Base-by-base conservation (phyloP, 2,888 invertebrate species). In the Mythimna impura region DNA sequence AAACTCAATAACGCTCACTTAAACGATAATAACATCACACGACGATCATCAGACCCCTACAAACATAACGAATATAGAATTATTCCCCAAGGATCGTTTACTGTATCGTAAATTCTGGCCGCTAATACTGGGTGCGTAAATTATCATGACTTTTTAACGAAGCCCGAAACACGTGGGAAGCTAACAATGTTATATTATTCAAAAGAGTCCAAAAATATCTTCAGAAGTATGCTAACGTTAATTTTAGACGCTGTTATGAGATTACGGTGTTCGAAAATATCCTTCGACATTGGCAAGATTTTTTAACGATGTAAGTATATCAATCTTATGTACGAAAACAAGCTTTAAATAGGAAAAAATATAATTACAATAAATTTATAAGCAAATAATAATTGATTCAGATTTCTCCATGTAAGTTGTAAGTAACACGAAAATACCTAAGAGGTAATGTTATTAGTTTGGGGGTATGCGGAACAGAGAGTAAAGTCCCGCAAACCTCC, bases 71-170 rank as follows among this genome's bases (percentile, higher is more conserved):
- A 52, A 47, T 57, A 54, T 66, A 63, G 20, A 66, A 66, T 58
- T 36, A 47, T 80, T 43, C 57, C 64, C 66, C 17, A 0, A 34
- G 76, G 68, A 62, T 12, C 68, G 62, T 66, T 81, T 76, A 75
- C 55, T 7, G 57, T 54, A 7, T 7, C 17, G 17, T 47, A 47
- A 47, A 47, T 47, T 47, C 47, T 47, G 17, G 17, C 17, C 6
- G 14, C 17, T 47, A 47, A 47, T 47, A 20, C 54, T 17, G 65
- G 36, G 14, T 25, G 65, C 65, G 69, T 69, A 81, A 78, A 76
- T 78, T 81, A 76, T 69, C 81, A 81, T 69, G 81, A 78, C 76
- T 78, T 78, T 78, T 76, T 78, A 76, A 78, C 66, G 81, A 76
- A 76, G 62, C 34, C 40, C 40, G 30, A 64, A 55, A 54, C 58